A percentile compares a stretch with the other conserved stretches of the same genome.
phyloP scores from a whole-genome alignment of 2,113 vertebrate species.

The Setophaga petechia region DNA sequence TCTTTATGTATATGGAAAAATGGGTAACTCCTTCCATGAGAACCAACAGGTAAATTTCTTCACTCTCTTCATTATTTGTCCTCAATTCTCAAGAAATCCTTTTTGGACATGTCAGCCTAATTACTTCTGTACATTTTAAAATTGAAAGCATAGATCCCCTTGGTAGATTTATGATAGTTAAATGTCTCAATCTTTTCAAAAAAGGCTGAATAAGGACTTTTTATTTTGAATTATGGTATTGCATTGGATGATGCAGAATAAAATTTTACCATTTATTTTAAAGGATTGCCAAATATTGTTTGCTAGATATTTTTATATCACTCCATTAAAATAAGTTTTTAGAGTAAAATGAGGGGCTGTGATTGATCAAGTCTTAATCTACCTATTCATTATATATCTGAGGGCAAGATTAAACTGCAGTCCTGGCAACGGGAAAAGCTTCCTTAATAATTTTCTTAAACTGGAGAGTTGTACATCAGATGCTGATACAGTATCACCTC shows the following conservation, averaged over 20 bases:
- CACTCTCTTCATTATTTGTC: not conserved
- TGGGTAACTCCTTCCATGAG: not conserved
- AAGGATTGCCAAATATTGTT: not conserved
- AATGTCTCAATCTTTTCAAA: not conserved
- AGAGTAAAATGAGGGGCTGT: not conserved
- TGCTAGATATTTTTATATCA: slow-evolving; percentile 3
- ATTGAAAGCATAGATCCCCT: not conserved
- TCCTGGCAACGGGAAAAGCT: not conserved
- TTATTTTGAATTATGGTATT: not conserved
- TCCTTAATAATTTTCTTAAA: not conserved
- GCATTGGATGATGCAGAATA: not conserved
- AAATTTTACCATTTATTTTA: not conserved
- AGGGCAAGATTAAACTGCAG: not conserved
- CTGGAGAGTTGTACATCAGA: not conserved
- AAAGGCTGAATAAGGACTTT: not conserved
- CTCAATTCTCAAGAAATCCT: not conserved
- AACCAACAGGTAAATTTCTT: not conserved
- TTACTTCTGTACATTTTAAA: not conserved
- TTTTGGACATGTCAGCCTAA: not conserved
- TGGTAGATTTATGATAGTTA: not conserved
- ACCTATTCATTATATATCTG: not conserved
- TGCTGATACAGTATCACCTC: not conserved
- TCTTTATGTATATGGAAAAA: accelerated
- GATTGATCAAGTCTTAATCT: not conserved
- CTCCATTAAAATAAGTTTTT: not conserved